Evolutionary conservation across 2,797 vertebrate species (phyloP).

Genomic region (Potorous gilbertii): DNA sequence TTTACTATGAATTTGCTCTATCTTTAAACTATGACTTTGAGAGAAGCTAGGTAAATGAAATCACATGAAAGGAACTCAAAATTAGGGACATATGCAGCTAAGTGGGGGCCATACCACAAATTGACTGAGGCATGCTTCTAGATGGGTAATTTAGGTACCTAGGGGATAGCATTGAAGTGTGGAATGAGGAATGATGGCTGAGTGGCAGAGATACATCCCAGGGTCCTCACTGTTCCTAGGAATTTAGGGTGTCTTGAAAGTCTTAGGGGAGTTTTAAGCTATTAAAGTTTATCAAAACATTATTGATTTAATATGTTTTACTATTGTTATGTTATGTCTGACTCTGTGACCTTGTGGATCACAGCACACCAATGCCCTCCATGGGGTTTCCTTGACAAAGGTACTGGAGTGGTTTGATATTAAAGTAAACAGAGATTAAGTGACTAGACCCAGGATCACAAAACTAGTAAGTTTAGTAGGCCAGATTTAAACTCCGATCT

Average conservation of each 20-base stretch:
- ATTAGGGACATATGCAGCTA: background rate
- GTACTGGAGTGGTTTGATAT: background rate
- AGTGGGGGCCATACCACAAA: background rate
- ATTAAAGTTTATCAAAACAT: background rate
- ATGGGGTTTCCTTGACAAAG: background rate
- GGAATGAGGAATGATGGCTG: background rate
- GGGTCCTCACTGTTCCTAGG: background rate
- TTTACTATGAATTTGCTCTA: background rate
- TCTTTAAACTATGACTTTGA: background rate
- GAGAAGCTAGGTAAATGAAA: background rate
- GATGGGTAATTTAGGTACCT: background rate
- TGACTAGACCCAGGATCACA: background rate
- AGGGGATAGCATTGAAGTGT: background rate
- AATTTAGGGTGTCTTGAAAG: background rate
- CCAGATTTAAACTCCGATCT: background rate
- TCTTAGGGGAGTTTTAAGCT: background rate
- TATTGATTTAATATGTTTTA: background rate
- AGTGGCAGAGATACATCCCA: background rate
- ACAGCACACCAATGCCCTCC: background rate
- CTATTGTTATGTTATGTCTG: background rate
- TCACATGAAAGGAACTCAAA: background rate
- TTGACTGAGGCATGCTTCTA: background rate
- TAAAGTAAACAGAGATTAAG: background rate
- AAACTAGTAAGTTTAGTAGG: background rate
- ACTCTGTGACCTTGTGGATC: background rate